Conservation (phyloP, 1,140 invertebrate species). For the Caenorhabditis remanei region DNA sequence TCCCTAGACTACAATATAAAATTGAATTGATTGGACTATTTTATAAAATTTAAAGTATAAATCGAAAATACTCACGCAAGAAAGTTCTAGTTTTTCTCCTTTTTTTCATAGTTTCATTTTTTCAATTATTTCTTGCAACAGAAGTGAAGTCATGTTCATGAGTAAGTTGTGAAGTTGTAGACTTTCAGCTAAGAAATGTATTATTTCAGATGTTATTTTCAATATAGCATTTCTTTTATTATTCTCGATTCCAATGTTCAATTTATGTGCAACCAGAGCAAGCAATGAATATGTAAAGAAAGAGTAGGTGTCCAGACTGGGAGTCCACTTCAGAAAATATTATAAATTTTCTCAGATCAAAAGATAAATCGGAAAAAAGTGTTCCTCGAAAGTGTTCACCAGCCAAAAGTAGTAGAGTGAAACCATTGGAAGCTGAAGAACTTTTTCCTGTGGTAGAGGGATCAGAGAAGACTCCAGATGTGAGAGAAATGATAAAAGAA, state of each 20-base stretch:
- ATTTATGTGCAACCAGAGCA: background rate
- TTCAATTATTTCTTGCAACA: too few relatives aligned
- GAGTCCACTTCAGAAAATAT: too few relatives aligned
- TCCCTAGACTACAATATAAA: too few relatives aligned
- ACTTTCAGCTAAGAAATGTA: background rate
- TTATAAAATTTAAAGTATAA: too few relatives aligned
- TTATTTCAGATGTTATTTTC: background rate
- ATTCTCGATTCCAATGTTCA: background rate
- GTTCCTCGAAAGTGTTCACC: background rate
- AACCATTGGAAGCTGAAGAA: background rate
- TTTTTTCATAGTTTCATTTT: background rate
- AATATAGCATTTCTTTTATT: background rate
- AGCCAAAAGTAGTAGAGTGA: background rate
- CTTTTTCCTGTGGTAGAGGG: constrained; percentile 1
- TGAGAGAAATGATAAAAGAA: background rate
- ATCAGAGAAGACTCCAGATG: constrained; percentile 16
- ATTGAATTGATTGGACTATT: too few relatives aligned
- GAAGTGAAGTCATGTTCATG: background rate
- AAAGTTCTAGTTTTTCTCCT: background rate
- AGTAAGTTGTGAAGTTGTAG: background rate
- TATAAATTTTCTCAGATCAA: background rate
- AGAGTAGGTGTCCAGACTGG: background rate
- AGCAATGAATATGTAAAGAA: background rate
- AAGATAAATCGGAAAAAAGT: background rate
- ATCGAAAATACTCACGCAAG: too few relatives aligned